phyloP scores from a whole-genome alignment of 2,113 vertebrate species.

The Microtus montanus region DNA sequence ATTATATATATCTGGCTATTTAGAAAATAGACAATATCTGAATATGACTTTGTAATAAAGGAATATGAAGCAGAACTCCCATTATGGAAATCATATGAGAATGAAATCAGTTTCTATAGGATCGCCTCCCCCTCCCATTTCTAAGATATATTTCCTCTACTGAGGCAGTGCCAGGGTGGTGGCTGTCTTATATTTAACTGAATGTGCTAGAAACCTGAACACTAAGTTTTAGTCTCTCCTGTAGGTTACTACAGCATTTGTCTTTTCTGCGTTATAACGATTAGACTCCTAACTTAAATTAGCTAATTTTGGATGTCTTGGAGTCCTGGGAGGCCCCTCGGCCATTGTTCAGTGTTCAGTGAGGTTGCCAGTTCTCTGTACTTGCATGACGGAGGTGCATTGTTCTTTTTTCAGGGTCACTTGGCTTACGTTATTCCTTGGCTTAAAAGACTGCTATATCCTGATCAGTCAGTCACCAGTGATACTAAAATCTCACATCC shows the following conservation, averaged over 20 bases:
- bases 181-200: neutral
- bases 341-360: neutral
- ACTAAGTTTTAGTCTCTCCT: neutral
- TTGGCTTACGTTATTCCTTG: neutral
- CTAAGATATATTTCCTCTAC: neutral
- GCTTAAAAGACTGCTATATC: neutral
- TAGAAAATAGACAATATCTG: conserved; percentile 19
- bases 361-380: neutral
- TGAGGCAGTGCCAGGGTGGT: neutral
- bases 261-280: neutral
- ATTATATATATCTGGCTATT: neutral
- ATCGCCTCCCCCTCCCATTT: neutral
- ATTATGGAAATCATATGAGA: neutral
- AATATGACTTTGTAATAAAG: neutral
- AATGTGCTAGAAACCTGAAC: neutral
- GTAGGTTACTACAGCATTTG: neutral
- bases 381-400: neutral
- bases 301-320: neutral
- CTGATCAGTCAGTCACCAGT: neutral
- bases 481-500: neutral
- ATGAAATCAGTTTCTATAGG: neutral
- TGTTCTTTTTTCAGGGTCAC: neutral
- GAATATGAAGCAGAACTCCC: neutral
- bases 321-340: neutral
- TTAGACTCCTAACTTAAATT: neutral